Evolutionary conservation across 1,140 invertebrate genomes (phyloP).

Genomic region (Drosophila bifasciata): DNA sequence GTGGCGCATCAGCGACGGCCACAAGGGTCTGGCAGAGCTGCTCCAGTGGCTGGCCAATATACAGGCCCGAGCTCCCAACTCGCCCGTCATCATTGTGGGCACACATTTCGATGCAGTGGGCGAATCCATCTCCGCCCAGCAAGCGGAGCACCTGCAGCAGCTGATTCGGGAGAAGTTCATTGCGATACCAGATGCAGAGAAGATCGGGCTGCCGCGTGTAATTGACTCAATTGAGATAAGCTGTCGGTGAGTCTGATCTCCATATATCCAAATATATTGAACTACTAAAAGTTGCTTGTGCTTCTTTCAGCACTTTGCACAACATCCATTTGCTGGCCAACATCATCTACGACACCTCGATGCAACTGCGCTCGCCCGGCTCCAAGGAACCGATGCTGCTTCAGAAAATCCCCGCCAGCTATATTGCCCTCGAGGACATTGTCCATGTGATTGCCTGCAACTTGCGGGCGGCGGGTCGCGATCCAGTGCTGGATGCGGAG

Average conservation of each 20-base stretch:
- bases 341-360: slow-evolving; percentile 96
- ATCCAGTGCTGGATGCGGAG: slow-evolving; percentile 95
- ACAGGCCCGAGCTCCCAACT: slow-evolving; percentile 96
- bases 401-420: slow-evolving; percentile 97
- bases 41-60: slow-evolving; percentile 98
- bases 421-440: slow-evolving; percentile 96
- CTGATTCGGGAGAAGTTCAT: slow-evolving; percentile 95
- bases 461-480: slow-evolving; percentile 86
- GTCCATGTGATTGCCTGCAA: slow-evolving; percentile 92
- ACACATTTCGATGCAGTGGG: slow-evolving; percentile 96
- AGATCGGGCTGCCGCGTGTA: slow-evolving; percentile 96
- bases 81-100: slow-evolving; percentile 96
- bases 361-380: slow-evolving; percentile 94
- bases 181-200: slow-evolving; percentile 97
- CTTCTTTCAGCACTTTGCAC: slow-evolving; percentile 89
- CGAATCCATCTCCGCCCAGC: slow-evolving; percentile 88
- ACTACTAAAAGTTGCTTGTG: not conserved
- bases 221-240: slow-evolving; percentile 96
- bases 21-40: slow-evolving; percentile 94
- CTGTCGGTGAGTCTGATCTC: slow-evolving; percentile 71
- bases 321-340: slow-evolving; percentile 96
- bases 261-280: not conserved
- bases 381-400: slow-evolving; percentile 96
- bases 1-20: slow-evolving; percentile 97
- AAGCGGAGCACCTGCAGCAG: slow-evolving; percentile 94